Conservation (phyloP, 2,888 invertebrate genomes). For the Margaritifera margaritifera region DNA sequence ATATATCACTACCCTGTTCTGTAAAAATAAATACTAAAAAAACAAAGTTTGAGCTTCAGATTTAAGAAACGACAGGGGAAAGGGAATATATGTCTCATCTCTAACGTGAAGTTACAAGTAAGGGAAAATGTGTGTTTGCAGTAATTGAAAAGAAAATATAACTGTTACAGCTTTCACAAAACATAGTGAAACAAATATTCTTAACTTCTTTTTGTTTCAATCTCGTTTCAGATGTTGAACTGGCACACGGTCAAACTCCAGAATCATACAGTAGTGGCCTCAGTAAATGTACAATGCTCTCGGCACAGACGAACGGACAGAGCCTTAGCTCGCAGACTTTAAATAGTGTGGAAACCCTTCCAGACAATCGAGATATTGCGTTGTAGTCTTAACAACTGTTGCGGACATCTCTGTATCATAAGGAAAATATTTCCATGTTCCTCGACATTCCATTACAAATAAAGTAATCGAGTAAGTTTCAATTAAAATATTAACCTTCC, state of each 20-base stretch:
- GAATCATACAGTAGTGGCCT: conserved; percentile 62
- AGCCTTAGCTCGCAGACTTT: conserved; percentile 68
- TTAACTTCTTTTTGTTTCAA: neutral
- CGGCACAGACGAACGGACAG: conserved; percentile 62
- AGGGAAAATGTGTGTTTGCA: conserved; percentile 11
- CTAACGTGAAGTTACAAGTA: no score
- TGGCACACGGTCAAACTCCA: conserved; percentile 54
- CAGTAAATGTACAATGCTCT: conserved; percentile 55
- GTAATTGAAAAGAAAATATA: neutral
- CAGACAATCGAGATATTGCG: conserved; percentile 58
- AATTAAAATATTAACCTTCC: no score
- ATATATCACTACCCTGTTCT: no score
- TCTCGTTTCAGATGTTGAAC: conserved; percentile 53
- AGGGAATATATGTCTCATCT: no score
- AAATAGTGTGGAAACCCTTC: conserved; percentile 42
- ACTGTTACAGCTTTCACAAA: neutral
- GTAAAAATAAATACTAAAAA: no score
- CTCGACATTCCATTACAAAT: no score
- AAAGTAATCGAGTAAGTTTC: no score
- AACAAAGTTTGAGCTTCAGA: no score
- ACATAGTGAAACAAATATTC: neutral
- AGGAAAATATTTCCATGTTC: no score
- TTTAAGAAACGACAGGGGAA: no score
- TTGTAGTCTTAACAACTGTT: conserved; percentile 22
- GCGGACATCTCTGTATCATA: no score